Conservation (phyloP, 1,140 invertebrate genomes). For the Teleogryllus occipitalis region DNA sequence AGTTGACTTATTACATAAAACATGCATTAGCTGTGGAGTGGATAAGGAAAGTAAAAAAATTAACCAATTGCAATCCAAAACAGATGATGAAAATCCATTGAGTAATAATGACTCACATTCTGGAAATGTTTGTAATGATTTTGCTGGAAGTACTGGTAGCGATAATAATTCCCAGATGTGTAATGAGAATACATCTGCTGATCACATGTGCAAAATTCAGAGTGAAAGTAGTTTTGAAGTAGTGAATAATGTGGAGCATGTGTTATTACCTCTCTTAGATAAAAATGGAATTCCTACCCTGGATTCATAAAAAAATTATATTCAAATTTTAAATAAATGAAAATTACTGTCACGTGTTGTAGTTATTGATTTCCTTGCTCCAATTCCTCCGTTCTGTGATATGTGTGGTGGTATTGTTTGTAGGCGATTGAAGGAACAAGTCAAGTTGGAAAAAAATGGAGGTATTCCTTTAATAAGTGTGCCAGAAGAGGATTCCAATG, state of each 20-base stretch:
- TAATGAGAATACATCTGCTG: neutral
- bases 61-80: too few relatives aligned
- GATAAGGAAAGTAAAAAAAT: neutral
- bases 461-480: neutral
- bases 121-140: neutral
- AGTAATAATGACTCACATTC: neutral
- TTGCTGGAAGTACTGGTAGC: neutral
- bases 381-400: neutral
- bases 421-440: neutral
- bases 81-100: too few relatives aligned
- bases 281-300: neutral
- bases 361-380: too few relatives aligned
- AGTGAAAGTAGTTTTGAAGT: neutral
- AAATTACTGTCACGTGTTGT: too few relatives aligned
- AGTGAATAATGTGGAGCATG: neutral
- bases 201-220: neutral
- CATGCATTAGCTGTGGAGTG: neutral
- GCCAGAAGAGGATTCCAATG: constrained; percentile 25
- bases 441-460: neutral
- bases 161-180: neutral
- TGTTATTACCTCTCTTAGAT: neutral
- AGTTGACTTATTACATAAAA: neutral
- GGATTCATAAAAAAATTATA: too few relatives aligned
- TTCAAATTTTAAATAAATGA: too few relatives aligned
- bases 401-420: neutral